phyloP scores from a whole-genome alignment of 1,140 invertebrate species.

The Samia ricini region DNA sequence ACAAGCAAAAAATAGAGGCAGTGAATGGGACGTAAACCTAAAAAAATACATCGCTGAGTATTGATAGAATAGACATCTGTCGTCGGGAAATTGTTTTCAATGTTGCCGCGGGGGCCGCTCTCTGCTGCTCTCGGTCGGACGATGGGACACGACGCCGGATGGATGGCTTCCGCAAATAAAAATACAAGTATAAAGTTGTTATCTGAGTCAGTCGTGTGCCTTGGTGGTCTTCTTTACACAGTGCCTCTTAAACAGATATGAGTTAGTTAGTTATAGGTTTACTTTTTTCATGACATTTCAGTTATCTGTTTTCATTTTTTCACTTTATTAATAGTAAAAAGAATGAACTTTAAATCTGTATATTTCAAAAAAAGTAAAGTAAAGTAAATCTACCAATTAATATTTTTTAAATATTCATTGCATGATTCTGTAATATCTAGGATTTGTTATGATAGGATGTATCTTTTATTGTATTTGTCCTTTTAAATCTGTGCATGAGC shows the following conservation, averaged over 20 bases:
- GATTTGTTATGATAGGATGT: too few relatives aligned
- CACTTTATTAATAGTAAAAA: too few relatives aligned
- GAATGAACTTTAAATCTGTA: too few relatives aligned
- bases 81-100: constrained; percentile 33
- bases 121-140: too few relatives aligned
- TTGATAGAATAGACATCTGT: constrained; percentile 27
- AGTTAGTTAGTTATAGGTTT: background rate
- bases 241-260: background rate
- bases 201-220: constrained; percentile 7
- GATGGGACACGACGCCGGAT: constrained; percentile 12
- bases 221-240: background rate
- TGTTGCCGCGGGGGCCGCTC: constrained; percentile 13
- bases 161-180: constrained; percentile 26
- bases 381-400: too few relatives aligned
- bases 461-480: too few relatives aligned
- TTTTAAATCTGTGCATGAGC: too few relatives aligned
- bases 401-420: too few relatives aligned
- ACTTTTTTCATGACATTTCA: too few relatives aligned
- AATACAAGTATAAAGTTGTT: constrained; percentile 17
- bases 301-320: too few relatives aligned
- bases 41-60: constrained; percentile 24
- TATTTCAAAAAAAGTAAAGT: too few relatives aligned
- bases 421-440: too few relatives aligned
- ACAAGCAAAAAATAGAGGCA: constrained; percentile 8
- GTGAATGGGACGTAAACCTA: constrained; percentile 11